Percentiles rank a stretch among this genome's conserved stretches.
phyloP scores from a whole-genome alignment of 2,888 invertebrate genomes.

The Acleris holmiana region DNA sequence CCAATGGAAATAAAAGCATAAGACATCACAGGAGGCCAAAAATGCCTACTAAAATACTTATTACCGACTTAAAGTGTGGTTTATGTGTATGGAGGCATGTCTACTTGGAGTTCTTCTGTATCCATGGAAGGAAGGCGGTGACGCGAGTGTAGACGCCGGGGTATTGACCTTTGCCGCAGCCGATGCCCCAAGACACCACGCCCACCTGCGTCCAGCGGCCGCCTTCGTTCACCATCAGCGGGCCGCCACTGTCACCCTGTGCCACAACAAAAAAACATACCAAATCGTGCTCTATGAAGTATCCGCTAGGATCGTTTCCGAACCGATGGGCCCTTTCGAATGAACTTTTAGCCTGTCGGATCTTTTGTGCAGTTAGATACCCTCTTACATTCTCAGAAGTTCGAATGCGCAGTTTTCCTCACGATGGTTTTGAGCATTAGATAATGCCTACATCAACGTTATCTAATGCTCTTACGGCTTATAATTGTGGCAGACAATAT shows the following conservation, averaged over 20 bases:
- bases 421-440: too few relatives aligned
- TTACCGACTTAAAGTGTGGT: conserved; percentile 24
- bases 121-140: conserved; percentile 93
- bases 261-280: background rate
- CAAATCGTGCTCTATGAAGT: background rate
- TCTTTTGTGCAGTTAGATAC: too few relatives aligned
- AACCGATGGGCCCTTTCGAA: too few relatives aligned
- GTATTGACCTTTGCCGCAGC: conserved; percentile 95
- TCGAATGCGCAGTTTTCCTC: too few relatives aligned
- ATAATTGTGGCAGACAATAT: too few relatives aligned
- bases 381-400: too few relatives aligned
- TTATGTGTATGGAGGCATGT: conserved; percentile 14
- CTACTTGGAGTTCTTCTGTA: conserved; percentile 91
- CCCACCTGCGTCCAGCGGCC: conserved; percentile 93
- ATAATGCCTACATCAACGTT: too few relatives aligned
- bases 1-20: conserved; percentile 21
- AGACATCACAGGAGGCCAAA: conserved; percentile 17
- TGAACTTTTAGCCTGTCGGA: too few relatives aligned
- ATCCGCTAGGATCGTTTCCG: too few relatives aligned
- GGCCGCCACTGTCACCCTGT: conserved; percentile 95
- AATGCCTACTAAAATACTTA: conserved; percentile 17
- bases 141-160: conserved; percentile 96
- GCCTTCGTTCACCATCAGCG: conserved; percentile 91
- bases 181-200: conserved; percentile 96
- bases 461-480: too few relatives aligned